These are phyloP conservation scores for Acanthopagrus latus DNA, from an alignment of 2,797 vertebrate genomes.

Conservation along the genomic window DNA sequence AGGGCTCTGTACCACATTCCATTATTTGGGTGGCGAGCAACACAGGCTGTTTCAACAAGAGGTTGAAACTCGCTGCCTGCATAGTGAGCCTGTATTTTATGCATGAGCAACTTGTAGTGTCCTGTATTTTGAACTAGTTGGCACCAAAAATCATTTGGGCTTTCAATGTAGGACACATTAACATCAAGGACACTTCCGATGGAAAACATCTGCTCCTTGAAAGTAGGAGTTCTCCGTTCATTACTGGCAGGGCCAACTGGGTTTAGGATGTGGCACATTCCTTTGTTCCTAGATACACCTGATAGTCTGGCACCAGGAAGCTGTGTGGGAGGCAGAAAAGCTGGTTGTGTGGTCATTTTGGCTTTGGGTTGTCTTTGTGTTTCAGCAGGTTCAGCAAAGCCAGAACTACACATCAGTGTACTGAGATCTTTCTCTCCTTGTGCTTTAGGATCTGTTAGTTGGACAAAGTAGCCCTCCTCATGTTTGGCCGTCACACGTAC, in stretches of 20 bases:
- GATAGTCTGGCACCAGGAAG: constrained; percentile 19
- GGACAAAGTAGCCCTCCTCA: constrained; percentile 83
- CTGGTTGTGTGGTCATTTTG: constrained; percentile 16
- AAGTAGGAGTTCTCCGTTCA: constrained; percentile 57
- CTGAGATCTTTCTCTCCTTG: constrained; percentile 85
- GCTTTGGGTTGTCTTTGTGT: constrained; percentile 41
- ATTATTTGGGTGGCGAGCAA: constrained; percentile 88
- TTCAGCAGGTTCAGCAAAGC: constrained; percentile 81
- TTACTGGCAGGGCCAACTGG: constrained; percentile 3
- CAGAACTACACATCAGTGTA: constrained; percentile 84
- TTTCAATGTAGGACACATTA: constrained; percentile 87
- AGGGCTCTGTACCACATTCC: constrained; percentile 93
- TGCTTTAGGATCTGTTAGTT: constrained; percentile 84
- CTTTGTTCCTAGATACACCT: constrained; percentile 6
- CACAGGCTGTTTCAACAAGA: constrained; percentile 83
- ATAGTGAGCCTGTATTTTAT: constrained; percentile 90
- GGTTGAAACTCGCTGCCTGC: constrained; percentile 74
- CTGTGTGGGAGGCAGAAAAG: constrained; percentile 23
- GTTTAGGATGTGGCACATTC: constrained; percentile 27
- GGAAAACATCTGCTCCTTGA: constrained; percentile 86
- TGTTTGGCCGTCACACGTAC: constrained; percentile 81
- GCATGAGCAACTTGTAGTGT: constrained; percentile 87
- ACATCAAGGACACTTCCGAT: constrained; percentile 92
- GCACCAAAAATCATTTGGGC: constrained; percentile 95
- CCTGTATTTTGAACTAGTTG: constrained; percentile 83